A percentile compares a stretch with the other conserved stretches of the same genome.
These are phyloP conservation scores for Orchestia grillus DNA, from an alignment of 1,140 invertebrate species.

Conservation along the genomic window DNA sequence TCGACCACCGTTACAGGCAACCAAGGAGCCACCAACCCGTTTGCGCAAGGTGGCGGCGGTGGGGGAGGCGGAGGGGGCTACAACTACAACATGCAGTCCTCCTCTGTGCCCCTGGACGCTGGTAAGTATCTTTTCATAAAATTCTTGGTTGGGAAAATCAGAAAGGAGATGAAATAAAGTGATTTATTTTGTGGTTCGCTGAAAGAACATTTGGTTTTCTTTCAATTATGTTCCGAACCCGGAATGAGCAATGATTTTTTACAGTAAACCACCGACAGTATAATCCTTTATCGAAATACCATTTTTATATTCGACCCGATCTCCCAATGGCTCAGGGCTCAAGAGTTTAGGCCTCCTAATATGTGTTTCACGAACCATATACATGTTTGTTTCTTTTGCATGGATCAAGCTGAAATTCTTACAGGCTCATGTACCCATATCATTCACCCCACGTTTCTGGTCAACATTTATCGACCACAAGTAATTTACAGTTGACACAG, in stretches of 20 bases:
- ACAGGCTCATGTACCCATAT: too few relatives aligned
- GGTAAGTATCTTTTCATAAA: neutral
- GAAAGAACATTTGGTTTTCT: neutral
- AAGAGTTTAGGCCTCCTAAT: too few relatives aligned
- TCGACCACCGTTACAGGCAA: conserved; percentile 56
- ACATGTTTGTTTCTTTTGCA: too few relatives aligned
- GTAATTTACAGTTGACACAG: too few relatives aligned
- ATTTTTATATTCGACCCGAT: too few relatives aligned
- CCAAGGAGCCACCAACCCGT: conserved; percentile 68
- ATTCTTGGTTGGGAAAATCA: too few relatives aligned
- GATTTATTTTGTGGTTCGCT: neutral
- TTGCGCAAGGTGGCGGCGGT: conserved; percentile 66
- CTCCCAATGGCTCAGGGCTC: too few relatives aligned
- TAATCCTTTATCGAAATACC: neutral
- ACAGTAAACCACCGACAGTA: neutral
- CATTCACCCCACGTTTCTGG: too few relatives aligned
- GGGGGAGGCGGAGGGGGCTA: conserved; percentile 64
- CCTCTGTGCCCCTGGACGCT: neutral
- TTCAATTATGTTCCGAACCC: neutral
- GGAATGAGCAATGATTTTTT: neutral
- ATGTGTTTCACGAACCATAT: too few relatives aligned
- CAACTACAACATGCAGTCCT: conserved; percentile 61
- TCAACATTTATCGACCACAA: too few relatives aligned
- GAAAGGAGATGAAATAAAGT: neutral
- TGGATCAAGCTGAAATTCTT: too few relatives aligned